phyloP scores from a whole-genome alignment of 2,888 invertebrate species.

The Athripsodes cinereus region DNA sequence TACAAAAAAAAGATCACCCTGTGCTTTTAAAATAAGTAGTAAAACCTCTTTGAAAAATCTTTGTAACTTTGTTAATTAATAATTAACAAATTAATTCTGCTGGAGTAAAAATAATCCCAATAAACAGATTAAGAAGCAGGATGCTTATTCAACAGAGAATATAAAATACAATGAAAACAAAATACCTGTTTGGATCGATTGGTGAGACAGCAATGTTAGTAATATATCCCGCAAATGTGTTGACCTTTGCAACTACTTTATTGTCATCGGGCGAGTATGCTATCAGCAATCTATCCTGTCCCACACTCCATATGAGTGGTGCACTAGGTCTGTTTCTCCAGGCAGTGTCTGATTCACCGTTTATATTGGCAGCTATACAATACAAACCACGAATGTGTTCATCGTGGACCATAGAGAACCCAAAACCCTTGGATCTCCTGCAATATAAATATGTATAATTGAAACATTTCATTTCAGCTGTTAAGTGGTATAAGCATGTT shows the following conservation, averaged over 20 bases:
- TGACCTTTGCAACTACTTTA: constrained; percentile 38
- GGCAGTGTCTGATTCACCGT: constrained; percentile 14
- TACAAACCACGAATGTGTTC: constrained; percentile 57
- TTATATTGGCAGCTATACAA: constrained; percentile 48
- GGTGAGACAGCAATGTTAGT: constrained; percentile 59
- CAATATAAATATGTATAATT: not conserved
- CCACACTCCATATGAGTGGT: constrained; percentile 52
- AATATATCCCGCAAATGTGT: constrained; percentile 60
- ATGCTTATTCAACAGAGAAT: too few species aligned
- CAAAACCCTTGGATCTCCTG: constrained; percentile 13
- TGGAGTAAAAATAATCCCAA: too few species aligned
- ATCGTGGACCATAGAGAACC: constrained; percentile 35
- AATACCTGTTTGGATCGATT: constrained; percentile 62
- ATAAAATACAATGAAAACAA: not conserved
- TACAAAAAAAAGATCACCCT: too few species aligned
- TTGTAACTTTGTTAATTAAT: too few species aligned
- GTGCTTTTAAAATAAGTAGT: too few species aligned
- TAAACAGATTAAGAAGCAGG: too few species aligned
- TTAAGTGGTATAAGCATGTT: too few species aligned
- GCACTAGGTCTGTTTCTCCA: constrained; percentile 6
- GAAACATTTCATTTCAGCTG: too few species aligned
- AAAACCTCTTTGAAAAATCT: too few species aligned
- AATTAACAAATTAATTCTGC: too few species aligned
- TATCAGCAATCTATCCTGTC: constrained; percentile 55
- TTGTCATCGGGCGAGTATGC: constrained; percentile 42